Evolutionary conservation across 2,888 invertebrate genomes (phyloP), one percentile per base, ranked within the genome.

Genomic region (Plebejus anna): DNA sequence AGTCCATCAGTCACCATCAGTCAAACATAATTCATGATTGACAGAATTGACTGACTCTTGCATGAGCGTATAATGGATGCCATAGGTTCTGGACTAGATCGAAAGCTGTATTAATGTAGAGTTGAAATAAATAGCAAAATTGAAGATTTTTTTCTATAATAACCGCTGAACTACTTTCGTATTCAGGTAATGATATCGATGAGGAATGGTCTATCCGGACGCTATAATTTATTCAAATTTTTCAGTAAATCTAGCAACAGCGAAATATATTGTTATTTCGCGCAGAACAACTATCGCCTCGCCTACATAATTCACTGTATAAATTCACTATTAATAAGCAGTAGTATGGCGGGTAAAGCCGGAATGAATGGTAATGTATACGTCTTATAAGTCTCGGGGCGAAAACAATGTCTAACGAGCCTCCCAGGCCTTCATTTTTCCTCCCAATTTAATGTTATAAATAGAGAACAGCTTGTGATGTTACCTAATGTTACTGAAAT

Each of bases 341-440:
- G 82, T 82, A 82, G 82, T 76, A 80, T 81, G 80, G 79, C 76
- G 81, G 78, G 81, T 82, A 82, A 83, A 81, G 80, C 81, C 76
- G 75, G 81, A 84, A 86, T 82, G 84, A 88, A 89, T 88, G 88
- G 85, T 87, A 90, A 90, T 89, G 84, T 89, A 90, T 89, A 85
- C 88, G 75, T 81, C 80, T 84, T 82, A 86, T 87, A 87, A 86
- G 85, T 88, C 88, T 83, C 80, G 70, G 79, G 80, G 82, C 82
- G 83, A 81, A 82, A 86, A 85, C 85, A 84, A 80, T 81, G 79
- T 75, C 84, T 89, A 89, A 87, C 86, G 86, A 87, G 86, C 79
- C 82, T 82, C 83, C 73, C 85, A 84, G 86, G 83, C 88, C 86
- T 84, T 83, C 84, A 85, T 86, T 88, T 87, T 89, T 87, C 85